Evolutionary conservation across 2,888 invertebrate genomes (phyloP), one percentile per base, ranked within the genome.

Genomic region (Julus scandinavius): DNA sequence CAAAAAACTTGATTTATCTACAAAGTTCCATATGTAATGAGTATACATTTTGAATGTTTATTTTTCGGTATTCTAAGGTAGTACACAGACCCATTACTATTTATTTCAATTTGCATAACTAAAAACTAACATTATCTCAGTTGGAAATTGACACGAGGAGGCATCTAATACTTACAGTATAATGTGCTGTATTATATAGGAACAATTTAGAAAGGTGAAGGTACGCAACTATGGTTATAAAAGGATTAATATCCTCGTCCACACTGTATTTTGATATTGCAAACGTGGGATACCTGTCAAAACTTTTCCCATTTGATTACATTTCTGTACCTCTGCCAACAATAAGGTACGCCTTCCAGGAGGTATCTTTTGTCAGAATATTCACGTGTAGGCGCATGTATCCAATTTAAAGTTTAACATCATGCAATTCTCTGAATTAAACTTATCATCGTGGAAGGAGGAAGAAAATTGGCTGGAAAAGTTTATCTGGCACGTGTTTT

Each of bases 241-340:
- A 72, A 72, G 20, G 20, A 29, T 45, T 72, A 72, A 72, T 72
- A 72, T 72, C 20, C 63, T 7, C 63, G 63, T 20, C 45, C 45
- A 45, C 45, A 2, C 45, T 72, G 20, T 72, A 72, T 72, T 72
- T 72, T 72, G 63, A 72, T 72, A 72, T 17, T 20, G 11, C 9
- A 72, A 11, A 20, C 63, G 63, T 72, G 63, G 63, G 17, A 7
- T 72, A 72, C 63, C 63, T 72, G 63, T 72, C 63, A 72, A n/a
- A 72, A 72, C 63, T 20, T 20, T 20, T 72, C 20, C 7, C 6
- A 72, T 20, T 72, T 9, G 4, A 72, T 72, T 20, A 72, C n/a
- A 20, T 72, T 72, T 72, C 63, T 20, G 20, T 20, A 72, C 17
- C 63, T 20, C 63, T 20, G 9, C 63, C 20, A 72, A 1, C 63